Percentiles rank a stretch among this genome's conserved stretches.
These are phyloP conservation scores for Pinctada fucata DNA, from an alignment of 2,888 invertebrate species.

Conservation along the genomic window DNA sequence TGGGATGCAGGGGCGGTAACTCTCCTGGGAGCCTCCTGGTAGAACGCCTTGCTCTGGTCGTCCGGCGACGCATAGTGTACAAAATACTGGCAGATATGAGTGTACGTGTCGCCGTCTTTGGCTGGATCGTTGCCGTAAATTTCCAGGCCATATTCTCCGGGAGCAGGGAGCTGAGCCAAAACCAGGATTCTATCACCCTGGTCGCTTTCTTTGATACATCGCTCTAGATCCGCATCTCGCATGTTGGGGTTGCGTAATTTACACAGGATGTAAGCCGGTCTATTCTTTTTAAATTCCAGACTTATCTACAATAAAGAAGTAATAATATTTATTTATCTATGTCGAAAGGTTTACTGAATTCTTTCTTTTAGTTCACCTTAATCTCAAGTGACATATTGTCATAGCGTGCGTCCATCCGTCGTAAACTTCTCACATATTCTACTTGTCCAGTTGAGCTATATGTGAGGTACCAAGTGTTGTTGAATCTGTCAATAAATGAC, in stretches of 20 bases:
- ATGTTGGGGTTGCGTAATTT: constrained; percentile 74
- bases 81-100: constrained; percentile 74
- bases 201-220: constrained; percentile 69
- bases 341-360: no score
- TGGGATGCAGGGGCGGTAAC: constrained; percentile 42
- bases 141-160: constrained; percentile 76
- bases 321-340: no score
- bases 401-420: no score
- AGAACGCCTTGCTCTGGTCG: constrained; percentile 67
- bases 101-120: constrained; percentile 75
- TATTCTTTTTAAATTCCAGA: constrained; percentile 86
- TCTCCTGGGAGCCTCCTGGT: constrained; percentile 66
- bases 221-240: constrained; percentile 72
- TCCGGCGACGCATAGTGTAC: constrained; percentile 66
- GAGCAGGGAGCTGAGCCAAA: constrained; percentile 67
- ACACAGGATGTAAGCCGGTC: constrained; percentile 81
- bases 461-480: no score
- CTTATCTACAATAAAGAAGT: constrained; percentile 25
- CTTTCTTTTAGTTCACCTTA: no score
- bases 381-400: no score
- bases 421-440: no score
- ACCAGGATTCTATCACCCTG: constrained; percentile 67
- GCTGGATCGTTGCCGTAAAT: constrained; percentile 76
- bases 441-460: no score
- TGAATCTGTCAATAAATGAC: no score